Evolutionary conservation across 2,888 invertebrate species (phyloP).

Genomic region (Epicampocera succincta): DNA sequence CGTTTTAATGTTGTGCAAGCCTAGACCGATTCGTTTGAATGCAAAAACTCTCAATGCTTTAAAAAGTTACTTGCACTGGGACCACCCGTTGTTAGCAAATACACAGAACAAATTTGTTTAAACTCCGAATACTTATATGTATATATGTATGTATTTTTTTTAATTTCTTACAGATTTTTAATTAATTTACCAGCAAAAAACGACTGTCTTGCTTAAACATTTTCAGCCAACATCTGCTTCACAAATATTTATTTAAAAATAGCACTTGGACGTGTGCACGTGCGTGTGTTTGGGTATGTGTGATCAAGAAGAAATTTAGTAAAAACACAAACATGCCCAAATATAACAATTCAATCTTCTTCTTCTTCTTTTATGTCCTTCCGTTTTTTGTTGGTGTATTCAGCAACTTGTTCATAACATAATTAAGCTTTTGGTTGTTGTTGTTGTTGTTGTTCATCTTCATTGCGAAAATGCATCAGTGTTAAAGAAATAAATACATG

Average conservation of each 20-base stretch:
- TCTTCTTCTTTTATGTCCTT: slow-evolving; percentile 46
- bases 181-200: slow-evolving; percentile 42
- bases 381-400: slow-evolving; percentile 35
- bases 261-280: background rate
- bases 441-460: slow-evolving; percentile 26
- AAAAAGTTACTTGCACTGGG: no score
- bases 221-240: slow-evolving; percentile 59
- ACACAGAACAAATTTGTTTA: slow-evolving; percentile 54
- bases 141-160: no score
- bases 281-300: background rate
- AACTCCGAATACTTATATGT: slow-evolving; percentile 48
- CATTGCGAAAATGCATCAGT: background rate
- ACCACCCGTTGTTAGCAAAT: no score
- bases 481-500: slow-evolving; percentile 10
- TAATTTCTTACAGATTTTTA: slow-evolving; percentile 38
- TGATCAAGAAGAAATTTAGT: slow-evolving; percentile 1
- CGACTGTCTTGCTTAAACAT: slow-evolving; percentile 45
- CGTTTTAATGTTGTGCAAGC: no score
- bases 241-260: slow-evolving; percentile 44
- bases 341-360: slow-evolving; percentile 15
- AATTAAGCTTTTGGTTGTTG: slow-evolving; percentile 68
- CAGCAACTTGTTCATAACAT: slow-evolving; percentile 67
- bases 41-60: no score
- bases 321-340: slow-evolving; percentile 27
- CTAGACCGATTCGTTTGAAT: no score